Evolutionary conservation across 2,113 vertebrate species (phyloP), one percentile per base, ranked within the genome.

Genomic region (Verasper variegatus): DNA sequence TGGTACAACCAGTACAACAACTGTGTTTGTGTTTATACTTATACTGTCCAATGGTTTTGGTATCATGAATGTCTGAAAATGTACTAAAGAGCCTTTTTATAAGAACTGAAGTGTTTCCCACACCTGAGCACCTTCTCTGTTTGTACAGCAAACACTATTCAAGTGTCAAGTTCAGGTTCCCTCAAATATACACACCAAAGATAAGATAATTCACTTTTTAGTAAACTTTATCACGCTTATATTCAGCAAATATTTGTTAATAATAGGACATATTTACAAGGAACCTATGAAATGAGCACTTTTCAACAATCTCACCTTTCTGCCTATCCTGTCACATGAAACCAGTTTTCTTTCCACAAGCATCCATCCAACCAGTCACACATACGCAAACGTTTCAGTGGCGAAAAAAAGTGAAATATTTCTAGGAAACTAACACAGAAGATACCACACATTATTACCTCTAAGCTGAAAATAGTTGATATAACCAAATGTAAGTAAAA

Each of bases 171-270:
- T 67, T 62, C 27, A 62, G 0, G 5, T 31, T 57, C 70, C 79
- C 14, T 63, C 45, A 73, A 31, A 72, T 24, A 31, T 21, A 47
- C 18, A 71, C 79, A 85, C 86, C 83, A 85, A 88, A 85, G 86
- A 83, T n/a, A 67, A 79, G 18, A 86, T 0, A 55, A 37, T 37
- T 37, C 26, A 49, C 0, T n/a, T 79, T 68, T 42, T 54, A 27
- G 2, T n/a, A 23, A 13, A 23, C 13, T 52, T 52, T 11, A 68
- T 18, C 37, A 31, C 14, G 0, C n/a, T 57, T 14, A 60, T 1
- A 54, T 20, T 56, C 13, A 66, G 18, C 24, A 59, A 54, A 21
- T 40, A 54, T 4, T 23, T 51, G 23, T 15, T 67, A 54, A 51
- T 54, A 10, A 27, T 12, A 42, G 12, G 40, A 7, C 5, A 31